phyloP scores from a whole-genome alignment of 1,140 invertebrate species.

The Achatina immaculata region DNA sequence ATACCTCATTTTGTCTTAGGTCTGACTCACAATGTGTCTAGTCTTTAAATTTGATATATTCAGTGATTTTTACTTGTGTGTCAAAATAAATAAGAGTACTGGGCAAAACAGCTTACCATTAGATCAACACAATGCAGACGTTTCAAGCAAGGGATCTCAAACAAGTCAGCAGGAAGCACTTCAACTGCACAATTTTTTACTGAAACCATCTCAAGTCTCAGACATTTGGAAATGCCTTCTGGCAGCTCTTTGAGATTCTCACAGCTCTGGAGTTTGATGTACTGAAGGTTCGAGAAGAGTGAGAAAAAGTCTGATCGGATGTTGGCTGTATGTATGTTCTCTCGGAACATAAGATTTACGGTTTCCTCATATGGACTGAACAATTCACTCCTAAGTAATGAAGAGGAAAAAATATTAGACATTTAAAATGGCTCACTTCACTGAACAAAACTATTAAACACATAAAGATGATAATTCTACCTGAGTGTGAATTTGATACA shows the following conservation, averaged over 20 bases:
- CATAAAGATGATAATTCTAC: too few relatives aligned
- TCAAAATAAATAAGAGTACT: too few relatives aligned
- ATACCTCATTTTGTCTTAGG: too few relatives aligned
- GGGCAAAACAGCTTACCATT: too few relatives aligned
- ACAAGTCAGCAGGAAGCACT: slow-evolving; percentile 53
- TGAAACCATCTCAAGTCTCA: slow-evolving; percentile 45
- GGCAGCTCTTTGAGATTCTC: slow-evolving; percentile 40
- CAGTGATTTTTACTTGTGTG: too few relatives aligned
- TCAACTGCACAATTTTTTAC: slow-evolving; percentile 42
- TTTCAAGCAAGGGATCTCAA: slow-evolving; percentile 43
- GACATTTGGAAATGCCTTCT: slow-evolving; percentile 48
- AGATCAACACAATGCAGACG: slow-evolving; percentile 40
- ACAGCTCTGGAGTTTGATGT: slow-evolving; percentile 5
- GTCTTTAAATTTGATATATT: too few relatives aligned
- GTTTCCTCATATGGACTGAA: slow-evolving; percentile 53
- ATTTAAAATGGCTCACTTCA: too few relatives aligned
- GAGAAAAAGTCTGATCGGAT: slow-evolving; percentile 54
- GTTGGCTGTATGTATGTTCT: slow-evolving; percentile 27
- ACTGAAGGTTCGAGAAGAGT: slow-evolving; percentile 54
- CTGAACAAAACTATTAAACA: too few relatives aligned
- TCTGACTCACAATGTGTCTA: too few relatives aligned
- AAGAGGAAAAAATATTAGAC: slow-evolving; percentile 9
- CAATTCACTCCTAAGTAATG: slow-evolving; percentile 34
- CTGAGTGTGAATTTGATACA: too few relatives aligned
- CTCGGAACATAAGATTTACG: slow-evolving; percentile 50